Base-by-base conservation (phyloP, 1,140 invertebrate species). In the Trichomalopsis sarcophagae region DNA sequence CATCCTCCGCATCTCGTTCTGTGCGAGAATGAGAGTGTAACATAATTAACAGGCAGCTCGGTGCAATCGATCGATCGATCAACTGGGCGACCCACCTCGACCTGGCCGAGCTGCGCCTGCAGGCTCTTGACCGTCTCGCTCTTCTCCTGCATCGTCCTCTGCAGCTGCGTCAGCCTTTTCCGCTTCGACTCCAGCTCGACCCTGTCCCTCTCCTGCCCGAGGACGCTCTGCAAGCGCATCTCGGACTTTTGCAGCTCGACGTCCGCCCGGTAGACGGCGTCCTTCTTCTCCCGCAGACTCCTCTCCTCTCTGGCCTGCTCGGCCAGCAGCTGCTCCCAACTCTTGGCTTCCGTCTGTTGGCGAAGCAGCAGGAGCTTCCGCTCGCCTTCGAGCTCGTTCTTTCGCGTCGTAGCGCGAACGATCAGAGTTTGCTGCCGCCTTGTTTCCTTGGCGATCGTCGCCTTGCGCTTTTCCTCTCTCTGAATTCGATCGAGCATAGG, bases 61-160 rank as follows among this genome's bases (percentile, higher is more conserved):
- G n/a, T n/a, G n/a, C n/a, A n/a, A n/a, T n/a, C n/a, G n/a, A n/a
- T n/a, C n/a, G n/a, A 27, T 27, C 27, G 27, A 27, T 27, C 27
- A 1, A 27, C 27, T n/a, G n/a, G n/a, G n/a, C n/a, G n/a, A n/a
- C 33, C 33, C 88, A 95, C 94, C 86, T 95, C 94, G 10, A 95
- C 89, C 86, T 91, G 91, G 23, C 90, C 89, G 36, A 95, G 92
- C 87, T 95, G 94, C 2, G 84, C 88, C 84, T 95, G 93, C 0
- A 95, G 88, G 4, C 92, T 81, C 84, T 93, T 94, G 2, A 89
- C 88, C 5, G 91, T 89, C 50, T 91, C 90, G 0, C 86, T 88
- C 86, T 93, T 93, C 10, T 94, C 91, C 10, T 90, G 88, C 0
- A 92, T 87, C 13, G 44, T 87, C 75, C 88, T 88, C 86, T 94